These are phyloP conservation scores for Dipodomys spectabilis DNA, from an alignment of 2,113 vertebrate species.

Conservation along the genomic window DNA sequence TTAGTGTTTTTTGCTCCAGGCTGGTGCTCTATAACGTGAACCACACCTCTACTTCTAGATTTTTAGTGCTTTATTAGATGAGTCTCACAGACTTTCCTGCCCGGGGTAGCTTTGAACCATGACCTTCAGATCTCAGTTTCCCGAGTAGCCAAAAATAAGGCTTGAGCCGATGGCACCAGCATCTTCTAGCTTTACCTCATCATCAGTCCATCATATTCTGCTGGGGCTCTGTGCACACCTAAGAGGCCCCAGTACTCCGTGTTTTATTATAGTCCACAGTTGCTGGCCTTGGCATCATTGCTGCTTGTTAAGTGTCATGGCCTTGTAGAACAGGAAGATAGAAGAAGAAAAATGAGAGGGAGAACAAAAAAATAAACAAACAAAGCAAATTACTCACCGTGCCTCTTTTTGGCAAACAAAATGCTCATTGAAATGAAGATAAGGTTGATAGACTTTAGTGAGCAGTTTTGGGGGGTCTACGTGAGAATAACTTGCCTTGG, in stretches of 20 bases:
- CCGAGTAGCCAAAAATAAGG: background rate
- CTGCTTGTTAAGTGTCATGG: background rate
- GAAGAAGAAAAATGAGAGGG: background rate
- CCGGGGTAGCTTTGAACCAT: no score
- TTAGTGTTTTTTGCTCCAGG: no score
- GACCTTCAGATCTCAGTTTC: no score
- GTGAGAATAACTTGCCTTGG: slow-evolving; percentile 77
- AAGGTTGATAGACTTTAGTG: slow-evolving; percentile 57
- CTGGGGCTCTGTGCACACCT: background rate
- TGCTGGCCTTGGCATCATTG: no score
- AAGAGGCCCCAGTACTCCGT: no score
- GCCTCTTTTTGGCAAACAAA: slow-evolving; percentile 73
- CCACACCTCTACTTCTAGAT: no score
- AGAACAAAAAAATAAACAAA: background rate
- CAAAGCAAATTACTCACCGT: background rate
- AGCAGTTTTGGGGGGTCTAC: slow-evolving; percentile 67
- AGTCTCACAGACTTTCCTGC: no score
- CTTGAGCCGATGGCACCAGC: no score
- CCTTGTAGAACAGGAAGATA: background rate
- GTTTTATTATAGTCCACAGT: background rate
- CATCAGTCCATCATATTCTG: background rate
- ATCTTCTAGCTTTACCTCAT: no score
- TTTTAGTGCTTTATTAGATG: no score
- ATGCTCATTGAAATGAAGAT: slow-evolving; percentile 79
- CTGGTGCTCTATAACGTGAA: no score